Evolutionary conservation across 2,888 invertebrate genomes (phyloP).

Genomic region (Anoplius nigerrimus): DNA sequence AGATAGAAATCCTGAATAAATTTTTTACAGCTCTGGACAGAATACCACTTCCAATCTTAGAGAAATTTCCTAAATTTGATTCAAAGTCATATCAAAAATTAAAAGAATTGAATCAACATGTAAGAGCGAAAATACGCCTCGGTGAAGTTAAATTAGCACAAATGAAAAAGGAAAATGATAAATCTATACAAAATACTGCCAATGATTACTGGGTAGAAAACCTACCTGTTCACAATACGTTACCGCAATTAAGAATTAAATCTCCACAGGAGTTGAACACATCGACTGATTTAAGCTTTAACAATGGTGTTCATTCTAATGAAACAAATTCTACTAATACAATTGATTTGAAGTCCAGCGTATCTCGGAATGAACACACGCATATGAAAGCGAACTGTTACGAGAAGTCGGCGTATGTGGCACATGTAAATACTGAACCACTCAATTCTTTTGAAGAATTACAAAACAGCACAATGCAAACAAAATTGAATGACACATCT

Average conservation of each 20-base stretch:
- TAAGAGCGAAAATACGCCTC: conserved; percentile 78
- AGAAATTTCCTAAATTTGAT: conserved; percentile 80
- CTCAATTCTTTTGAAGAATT: neutral
- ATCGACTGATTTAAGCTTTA: neutral
- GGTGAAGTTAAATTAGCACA: conserved; percentile 66
- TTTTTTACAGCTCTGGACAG: conserved; percentile 80
- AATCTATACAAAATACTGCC: neutral
- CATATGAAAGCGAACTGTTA: neutral
- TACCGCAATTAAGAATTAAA: neutral
- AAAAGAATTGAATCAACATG: conserved; percentile 78
- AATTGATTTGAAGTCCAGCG: neutral
- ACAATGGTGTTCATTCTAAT: conserved; percentile 15
- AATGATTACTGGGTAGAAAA: neutral
- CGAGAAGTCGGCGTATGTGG: neutral
- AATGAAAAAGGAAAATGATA: conserved; percentile 30
- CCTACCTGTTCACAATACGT: too few relatives aligned
- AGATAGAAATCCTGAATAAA: conserved; percentile 81
- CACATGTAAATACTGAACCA: conserved; percentile 14
- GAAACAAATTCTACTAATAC: neutral
- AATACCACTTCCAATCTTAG: conserved; percentile 80
- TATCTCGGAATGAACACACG: neutral
- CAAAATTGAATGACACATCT: conserved; percentile 23
- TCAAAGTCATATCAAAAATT: conserved; percentile 77
- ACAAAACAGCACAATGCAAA: conserved; percentile 2
- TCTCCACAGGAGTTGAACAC: too few relatives aligned